These are phyloP conservation scores for Protonibea diacanthus DNA, from an alignment of 2,797 vertebrate species.

Conservation along the genomic window DNA sequence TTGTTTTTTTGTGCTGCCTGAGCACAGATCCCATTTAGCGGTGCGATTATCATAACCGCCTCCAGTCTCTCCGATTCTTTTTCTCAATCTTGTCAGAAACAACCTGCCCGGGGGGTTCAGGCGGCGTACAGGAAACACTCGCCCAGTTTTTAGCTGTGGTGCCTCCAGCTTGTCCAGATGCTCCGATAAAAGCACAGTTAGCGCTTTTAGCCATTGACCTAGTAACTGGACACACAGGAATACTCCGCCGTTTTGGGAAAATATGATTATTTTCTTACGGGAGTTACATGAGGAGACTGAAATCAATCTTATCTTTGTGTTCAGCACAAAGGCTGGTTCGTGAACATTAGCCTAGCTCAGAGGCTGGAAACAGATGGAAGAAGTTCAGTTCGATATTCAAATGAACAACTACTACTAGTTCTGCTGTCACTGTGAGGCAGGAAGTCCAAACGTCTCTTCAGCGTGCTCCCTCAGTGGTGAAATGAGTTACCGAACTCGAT, in stretches of 20 bases:
- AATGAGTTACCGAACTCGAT: no score
- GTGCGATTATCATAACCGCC: neutral
- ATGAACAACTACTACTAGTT: no score
- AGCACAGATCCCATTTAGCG: conserved; percentile 19
- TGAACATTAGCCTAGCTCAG: neutral
- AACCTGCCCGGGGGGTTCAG: neutral
- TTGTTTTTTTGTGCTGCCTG: conserved; percentile 20
- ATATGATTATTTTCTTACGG: neutral
- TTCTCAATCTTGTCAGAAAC: conserved; percentile 1
- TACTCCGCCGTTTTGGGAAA: neutral
- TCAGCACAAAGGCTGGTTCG: neutral
- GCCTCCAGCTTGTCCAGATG: neutral
- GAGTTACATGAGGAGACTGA: neutral
- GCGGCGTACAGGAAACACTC: neutral
- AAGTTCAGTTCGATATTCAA: no score
- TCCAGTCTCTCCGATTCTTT: neutral
- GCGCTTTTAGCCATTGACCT: neutral
- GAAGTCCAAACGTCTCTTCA: no score
- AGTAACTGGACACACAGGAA: neutral
- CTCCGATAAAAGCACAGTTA: neutral
- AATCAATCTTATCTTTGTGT: neutral
- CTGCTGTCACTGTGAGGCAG: no score
- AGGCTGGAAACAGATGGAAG: neutral
- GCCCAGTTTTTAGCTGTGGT: neutral
- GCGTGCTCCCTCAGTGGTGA: no score